Base-by-base conservation (phyloP, 2,797 vertebrate species). In the Nyctalus aviator region DNA sequence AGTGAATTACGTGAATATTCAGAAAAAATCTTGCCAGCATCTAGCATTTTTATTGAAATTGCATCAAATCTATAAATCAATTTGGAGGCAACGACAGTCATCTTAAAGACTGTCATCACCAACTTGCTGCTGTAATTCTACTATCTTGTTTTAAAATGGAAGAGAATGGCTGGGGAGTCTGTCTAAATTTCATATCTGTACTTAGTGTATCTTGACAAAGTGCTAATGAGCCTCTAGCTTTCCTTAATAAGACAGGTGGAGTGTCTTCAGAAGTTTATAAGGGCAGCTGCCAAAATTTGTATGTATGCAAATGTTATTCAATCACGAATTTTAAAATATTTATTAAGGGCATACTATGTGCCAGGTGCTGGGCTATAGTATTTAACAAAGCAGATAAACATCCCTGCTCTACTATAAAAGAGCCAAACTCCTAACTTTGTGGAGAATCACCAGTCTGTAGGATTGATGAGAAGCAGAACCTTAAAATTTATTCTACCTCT, bases 261-360 rank as follows among this genome's bases (percentile, higher is more conserved):
- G 37, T 57, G 48, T 89, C 89, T 78, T 91, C 37, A 77, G 81
- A 93, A 44, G 35, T 77, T 78, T 83, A 41, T 62, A 66, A 88
- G 41, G 27, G 41, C 37, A 85, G 41, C 4, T 76, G 72, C 13
- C 32, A 66, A 71, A 68, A 68, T 73, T 59, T 83, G 57, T 23
- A 53, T 62, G 20, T 78, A 48, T 84, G 5, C 23, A 17, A 64
- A 59, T 64, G 2, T n/a, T 73, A 82, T 57, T 66, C 27, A 93
- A 27, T 44, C 18, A 78, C 75, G 83, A 25, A 84, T 69, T 78
- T 64, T 95, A 66, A 89, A 72, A 82, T 91, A 78, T 59, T 91
- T 72, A 73, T 82, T 75, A 78, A 88, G 18, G 30, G 7, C 13
- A 8, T 59, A 64, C 10, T 37, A 5, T 35, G 11, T 66, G 18